phyloP scores from a whole-genome alignment of 2,888 invertebrate genomes.

The Sthenelais limicola region DNA sequence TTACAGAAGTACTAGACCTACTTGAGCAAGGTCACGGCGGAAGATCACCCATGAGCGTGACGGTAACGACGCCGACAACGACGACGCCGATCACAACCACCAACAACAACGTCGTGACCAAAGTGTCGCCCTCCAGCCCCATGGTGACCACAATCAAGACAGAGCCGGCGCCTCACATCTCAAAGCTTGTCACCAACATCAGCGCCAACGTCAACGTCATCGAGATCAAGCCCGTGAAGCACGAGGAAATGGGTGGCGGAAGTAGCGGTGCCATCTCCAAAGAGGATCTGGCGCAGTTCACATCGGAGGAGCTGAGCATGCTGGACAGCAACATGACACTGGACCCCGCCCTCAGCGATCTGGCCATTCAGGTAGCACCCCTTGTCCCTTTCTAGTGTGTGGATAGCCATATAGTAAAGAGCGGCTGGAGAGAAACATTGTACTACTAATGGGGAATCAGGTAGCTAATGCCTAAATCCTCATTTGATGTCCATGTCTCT shows the following conservation, averaged over 20 bases:
- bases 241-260: not conserved
- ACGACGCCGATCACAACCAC: constrained; percentile 42
- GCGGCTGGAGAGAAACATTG: too few species aligned
- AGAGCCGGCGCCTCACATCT: not conserved
- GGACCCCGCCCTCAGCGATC: constrained; percentile 59
- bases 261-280: not conserved
- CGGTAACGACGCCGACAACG: constrained; percentile 1
- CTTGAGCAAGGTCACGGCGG: constrained; percentile 65
- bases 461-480: too few species aligned
- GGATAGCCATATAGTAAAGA: too few species aligned
- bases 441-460: too few species aligned
- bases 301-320: constrained; percentile 45
- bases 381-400: too few species aligned
- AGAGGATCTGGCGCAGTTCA: constrained; percentile 25
- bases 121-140: constrained; percentile 18
- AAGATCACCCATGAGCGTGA: not conserved
- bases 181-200: constrained; percentile 26
- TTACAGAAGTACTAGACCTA: constrained; percentile 65
- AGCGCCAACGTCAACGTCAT: constrained; percentile 39
- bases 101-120: constrained; percentile 43
- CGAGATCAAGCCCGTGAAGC: constrained; percentile 36
- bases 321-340: constrained; percentile 53
- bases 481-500: too few species aligned
- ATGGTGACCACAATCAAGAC: not conserved
- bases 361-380: constrained; percentile 62